Evolutionary conservation across 2,888 invertebrate species (phyloP), one percentile per base, ranked within the genome.

Genomic region (Watsonalla binaria): DNA sequence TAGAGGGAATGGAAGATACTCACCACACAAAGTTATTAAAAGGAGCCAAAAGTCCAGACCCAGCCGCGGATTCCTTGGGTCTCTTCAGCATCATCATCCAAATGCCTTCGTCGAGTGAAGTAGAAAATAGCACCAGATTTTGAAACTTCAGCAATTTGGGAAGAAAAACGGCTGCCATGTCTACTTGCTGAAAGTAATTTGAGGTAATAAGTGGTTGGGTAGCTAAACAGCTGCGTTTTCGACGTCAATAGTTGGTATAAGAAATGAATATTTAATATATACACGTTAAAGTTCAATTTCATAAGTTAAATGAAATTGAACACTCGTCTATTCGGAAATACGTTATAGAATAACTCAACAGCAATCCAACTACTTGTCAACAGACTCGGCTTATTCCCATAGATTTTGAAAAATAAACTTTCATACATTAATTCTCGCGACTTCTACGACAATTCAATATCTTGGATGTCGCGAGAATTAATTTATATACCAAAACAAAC

Each of bases 71-170:
- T 74, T 95, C 96, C 42, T 92, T 92, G 0, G 97, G 97, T 53
- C 97, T 91, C 75, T 92, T 94, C 93, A 97, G 93, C 77, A 97
- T 91, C 81, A 96, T 95, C 52, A 94, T 93, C 93, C 96, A 95
- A 66, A 94, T 92, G 0, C 94, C 95, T 63, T 95, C 95, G 62
- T 96, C 96, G 59, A 97, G 78, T 42, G 92, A 90, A 5, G 90
- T 90, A 0, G 90, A 90, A 79, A 94, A 96, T 6, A 86, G 82
- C 5, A 94, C 86, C 55, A 84, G 78, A n/a, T 86, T 76, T 33
- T 90, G 83, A 50, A 93, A 92, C 57, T 92, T 92, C 7, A 92
- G 85, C 8, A 96, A 72, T 11, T 93, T 87, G 0, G 97, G 96
- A 55, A 96, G 78, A 73, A 96, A 96, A 0, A 95, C 95, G 0